These are phyloP conservation scores for Ornithoptera alexandrae DNA, from an alignment of 2,888 invertebrate genomes.

Conservation along the genomic window DNA sequence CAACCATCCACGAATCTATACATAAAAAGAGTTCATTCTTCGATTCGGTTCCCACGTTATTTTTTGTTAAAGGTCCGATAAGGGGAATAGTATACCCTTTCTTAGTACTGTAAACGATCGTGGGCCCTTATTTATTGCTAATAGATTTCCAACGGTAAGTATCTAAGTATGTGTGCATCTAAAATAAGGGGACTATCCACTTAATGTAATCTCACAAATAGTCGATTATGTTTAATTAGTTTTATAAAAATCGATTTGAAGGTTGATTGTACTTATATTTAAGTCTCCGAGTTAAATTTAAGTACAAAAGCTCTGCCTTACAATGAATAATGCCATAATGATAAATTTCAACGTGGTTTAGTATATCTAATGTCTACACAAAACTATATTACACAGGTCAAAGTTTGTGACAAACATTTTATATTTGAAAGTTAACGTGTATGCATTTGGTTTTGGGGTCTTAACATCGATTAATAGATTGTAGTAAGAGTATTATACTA, in stretches of 20 bases:
- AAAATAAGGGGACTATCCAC: slow-evolving; percentile 51
- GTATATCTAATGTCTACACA: no score
- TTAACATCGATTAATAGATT: no score
- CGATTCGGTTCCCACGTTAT: slow-evolving; percentile 74
- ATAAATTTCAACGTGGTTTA: no score
- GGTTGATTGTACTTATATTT: not conserved
- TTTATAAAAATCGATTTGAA: slow-evolving; percentile 28
- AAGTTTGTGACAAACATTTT: no score
- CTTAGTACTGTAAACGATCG: slow-evolving; percentile 68
- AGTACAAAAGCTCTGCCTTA: no score
- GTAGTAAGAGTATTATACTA: no score
- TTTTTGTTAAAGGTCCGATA: slow-evolving; percentile 73
- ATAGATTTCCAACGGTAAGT: slow-evolving; percentile 71
- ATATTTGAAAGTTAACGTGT: no score
- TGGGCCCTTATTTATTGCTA: slow-evolving; percentile 74
- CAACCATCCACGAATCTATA: slow-evolving; percentile 55
- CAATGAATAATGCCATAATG: no score
- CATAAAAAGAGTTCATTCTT: slow-evolving; percentile 70
- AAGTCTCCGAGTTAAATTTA: no score
- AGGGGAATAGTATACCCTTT: slow-evolving; percentile 77
- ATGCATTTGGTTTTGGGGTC: no score
- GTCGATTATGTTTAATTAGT: slow-evolving; percentile 33
- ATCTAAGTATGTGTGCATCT: slow-evolving; percentile 60
- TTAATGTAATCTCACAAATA: slow-evolving; percentile 44
- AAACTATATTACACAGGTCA: no score